A percentile compares a stretch with the other conserved stretches of the same genome.
Evolutionary conservation across 2,113 vertebrate species (phyloP).

Genomic region (Tylochromis polylepis): DNA sequence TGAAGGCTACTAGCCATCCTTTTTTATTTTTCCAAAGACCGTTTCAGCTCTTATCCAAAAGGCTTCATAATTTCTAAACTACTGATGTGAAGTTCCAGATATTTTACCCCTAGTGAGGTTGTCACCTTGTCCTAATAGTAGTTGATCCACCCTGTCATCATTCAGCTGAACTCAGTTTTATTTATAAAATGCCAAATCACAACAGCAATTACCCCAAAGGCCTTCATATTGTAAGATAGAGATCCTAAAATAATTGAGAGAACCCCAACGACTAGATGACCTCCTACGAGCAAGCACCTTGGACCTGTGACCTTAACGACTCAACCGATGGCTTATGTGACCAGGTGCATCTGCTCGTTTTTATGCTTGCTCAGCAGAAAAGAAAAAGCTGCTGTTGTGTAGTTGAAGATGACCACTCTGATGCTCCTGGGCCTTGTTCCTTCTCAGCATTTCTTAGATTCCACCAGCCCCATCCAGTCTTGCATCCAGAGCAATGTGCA

Average conservation of each 20-base stretch:
- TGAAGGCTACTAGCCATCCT: not conserved
- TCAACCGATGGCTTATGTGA: not conserved
- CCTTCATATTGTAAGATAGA: not conserved
- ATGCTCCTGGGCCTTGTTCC: not conserved
- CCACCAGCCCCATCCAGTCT: not conserved
- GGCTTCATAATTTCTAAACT: not conserved
- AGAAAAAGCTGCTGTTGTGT: not conserved
- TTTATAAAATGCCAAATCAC: not conserved
- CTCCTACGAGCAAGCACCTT: not conserved
- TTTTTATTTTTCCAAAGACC: not conserved
- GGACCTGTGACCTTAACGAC: not conserved
- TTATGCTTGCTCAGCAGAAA: not conserved
- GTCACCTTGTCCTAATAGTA: not conserved
- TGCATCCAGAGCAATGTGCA: not conserved
- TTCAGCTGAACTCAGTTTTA: too few species aligned
- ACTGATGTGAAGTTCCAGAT: not conserved
- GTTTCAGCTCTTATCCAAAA: not conserved
- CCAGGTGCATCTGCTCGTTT: not conserved
- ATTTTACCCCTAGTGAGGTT: not conserved
- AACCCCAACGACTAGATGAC: not conserved
- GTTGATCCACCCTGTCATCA: not conserved
- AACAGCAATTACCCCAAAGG: not conserved
- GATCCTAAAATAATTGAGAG: rapidly evolving
- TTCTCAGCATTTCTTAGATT: not conserved
- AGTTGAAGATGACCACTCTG: not conserved